Conservation (phyloP, 2,797 vertebrate species). For the Lithobates sylvaticus region DNA sequence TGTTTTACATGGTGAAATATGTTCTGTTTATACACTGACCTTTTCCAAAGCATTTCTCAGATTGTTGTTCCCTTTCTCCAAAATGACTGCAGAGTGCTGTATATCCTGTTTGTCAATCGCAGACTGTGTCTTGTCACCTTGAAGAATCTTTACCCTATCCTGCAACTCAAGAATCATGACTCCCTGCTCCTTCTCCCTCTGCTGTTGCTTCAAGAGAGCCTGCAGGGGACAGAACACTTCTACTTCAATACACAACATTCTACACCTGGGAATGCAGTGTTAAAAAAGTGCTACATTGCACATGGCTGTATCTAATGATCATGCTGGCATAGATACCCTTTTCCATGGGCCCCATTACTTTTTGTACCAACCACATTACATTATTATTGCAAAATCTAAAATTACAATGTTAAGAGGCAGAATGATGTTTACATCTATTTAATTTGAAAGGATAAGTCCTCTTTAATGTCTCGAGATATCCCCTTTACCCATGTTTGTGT, state of each 20-base stretch:
- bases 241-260: background rate
- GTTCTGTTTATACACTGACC: constrained; percentile 67
- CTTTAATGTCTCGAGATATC: too few relatives aligned
- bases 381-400: too few relatives aligned
- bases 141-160: constrained; percentile 70
- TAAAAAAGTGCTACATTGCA: too few relatives aligned
- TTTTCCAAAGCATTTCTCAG: constrained; percentile 79
- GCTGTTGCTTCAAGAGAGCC: constrained; percentile 74
- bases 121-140: constrained; percentile 70
- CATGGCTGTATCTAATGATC: too few relatives aligned
- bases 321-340: too few relatives aligned
- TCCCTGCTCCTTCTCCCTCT: constrained; percentile 70
- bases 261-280: background rate
- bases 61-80: constrained; percentile 76
- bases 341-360: too few relatives aligned
- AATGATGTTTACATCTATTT: too few relatives aligned
- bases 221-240: constrained; percentile 47
- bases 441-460: too few relatives aligned
- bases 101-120: constrained; percentile 75
- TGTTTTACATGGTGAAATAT: background rate
- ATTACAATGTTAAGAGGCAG: too few relatives aligned
- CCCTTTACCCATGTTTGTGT: too few relatives aligned
- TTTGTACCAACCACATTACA: too few relatives aligned
- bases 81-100: constrained; percentile 69
- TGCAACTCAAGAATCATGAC: constrained; percentile 69